Base-by-base conservation (phyloP, 2,113 vertebrate genomes). In the Chloroceryle aenea region DNA sequence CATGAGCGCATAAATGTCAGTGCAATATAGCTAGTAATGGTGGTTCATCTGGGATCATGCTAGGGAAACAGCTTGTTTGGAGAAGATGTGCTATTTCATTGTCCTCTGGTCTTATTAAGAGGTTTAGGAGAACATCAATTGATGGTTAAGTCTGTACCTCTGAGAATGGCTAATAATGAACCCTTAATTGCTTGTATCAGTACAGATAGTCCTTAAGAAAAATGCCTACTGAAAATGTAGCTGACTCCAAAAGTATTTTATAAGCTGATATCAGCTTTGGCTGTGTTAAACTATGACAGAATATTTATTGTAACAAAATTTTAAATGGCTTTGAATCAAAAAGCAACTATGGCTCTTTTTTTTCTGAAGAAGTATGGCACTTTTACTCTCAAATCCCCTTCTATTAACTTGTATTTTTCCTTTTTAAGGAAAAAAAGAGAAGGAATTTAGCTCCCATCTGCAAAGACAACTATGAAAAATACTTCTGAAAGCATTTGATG, bases 231-330 rank as follows among this genome's bases (percentile, higher is more conserved):
- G 82, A 89, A 90, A 89, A 87, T 61, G 53, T 75, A 63, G 86
- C 93, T 94, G 93, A 85, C 87, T 95, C 61, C 69, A 85, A 75
- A 93, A 89, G 43, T 71, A 56, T 87, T 92, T 91, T 87, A 91
- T 81, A 85, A 67, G 68, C 55, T 87, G 86, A 87, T 87, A 81
- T 75, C 29, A 95, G 95, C 64, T 89, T 92, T 95, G 95, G 69
- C 86, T 81, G 34, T 87, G 73, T 89, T 89, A 71, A 92, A 64
- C 61, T 61, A 30, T 52, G 83, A 86, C 18, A 73, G 61, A 81
- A 36, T 87, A 64, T 75, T 97, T 95, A 43, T 81, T 91, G 40
- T 32, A 90, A 58, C 7, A 72, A 87, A 67, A 72, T 85, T 77
- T 92, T 34, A 85, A 94, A 92, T 78, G 66, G 34, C 64, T 92